These are phyloP conservation scores for Acrobasis repandana DNA, from an alignment of 2,888 invertebrate species.

Conservation along the genomic window DNA sequence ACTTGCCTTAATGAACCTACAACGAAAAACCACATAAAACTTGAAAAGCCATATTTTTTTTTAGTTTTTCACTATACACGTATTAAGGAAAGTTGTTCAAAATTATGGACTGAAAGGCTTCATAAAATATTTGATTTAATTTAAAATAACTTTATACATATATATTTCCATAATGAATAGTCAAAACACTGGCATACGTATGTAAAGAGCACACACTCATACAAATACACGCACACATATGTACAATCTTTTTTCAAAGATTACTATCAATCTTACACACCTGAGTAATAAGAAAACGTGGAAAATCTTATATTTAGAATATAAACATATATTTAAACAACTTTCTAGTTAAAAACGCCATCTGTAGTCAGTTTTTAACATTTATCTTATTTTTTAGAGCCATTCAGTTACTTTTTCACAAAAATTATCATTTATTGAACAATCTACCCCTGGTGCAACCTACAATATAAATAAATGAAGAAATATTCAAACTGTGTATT, in stretches of 20 bases:
- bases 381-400: slow-evolving; percentile 2
- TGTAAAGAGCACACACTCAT: slow-evolving; percentile 30
- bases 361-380: background rate
- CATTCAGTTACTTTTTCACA: background rate
- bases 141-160: background rate
- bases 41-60: no score
- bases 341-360: slow-evolving; percentile 8
- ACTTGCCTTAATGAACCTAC: no score
- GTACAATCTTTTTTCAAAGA: slow-evolving; percentile 31
- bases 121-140: no score
- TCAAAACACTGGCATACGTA: slow-evolving; percentile 27
- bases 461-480: slow-evolving; percentile 3
- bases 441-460: background rate
- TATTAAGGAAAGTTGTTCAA: no score
- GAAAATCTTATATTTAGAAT: slow-evolving; percentile 32
- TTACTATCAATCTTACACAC: slow-evolving; percentile 31
- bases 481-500: slow-evolving; percentile 3
- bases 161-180: background rate
- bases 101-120: no score
- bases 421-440: background rate
- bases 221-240: slow-evolving; percentile 26
- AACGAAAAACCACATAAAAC: no score
- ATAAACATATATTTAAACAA: slow-evolving; percentile 23
- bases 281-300: slow-evolving; percentile 39
- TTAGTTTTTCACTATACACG: no score